Evolutionary conservation across 2,113 vertebrate species (phyloP), one percentile per base, ranked within the genome.

Genomic region (Clupea harengus): DNA sequence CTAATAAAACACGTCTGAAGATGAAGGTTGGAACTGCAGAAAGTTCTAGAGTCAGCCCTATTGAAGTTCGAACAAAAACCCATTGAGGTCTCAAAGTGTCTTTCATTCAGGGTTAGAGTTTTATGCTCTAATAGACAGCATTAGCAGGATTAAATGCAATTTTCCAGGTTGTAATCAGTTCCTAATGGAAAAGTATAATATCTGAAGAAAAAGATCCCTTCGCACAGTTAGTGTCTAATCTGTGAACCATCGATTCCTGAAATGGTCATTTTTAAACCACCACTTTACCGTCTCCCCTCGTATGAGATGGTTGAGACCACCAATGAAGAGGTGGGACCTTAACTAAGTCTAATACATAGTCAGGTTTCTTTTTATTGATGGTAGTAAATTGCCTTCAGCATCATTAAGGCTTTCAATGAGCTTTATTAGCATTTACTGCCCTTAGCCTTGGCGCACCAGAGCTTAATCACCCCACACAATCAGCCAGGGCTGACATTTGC

Each of bases 101-200:
- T 83, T 83, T 82, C 47, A 39, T 75, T 82, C 81, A 28, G n/a
- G 75, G 47, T 22, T 45, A 60, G 67, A 25, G 9, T 60, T 86
- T 81, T 47, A 49, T 49, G 47, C 83, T 52, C 22, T 45, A 10
- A 20, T 20, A 11, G 75, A n/a, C 20, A 60, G 80, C 46, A 50
- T 81, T 78, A 17, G 44, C 47, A 75, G 13, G 81, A 52, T n/a
- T 81, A 44, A 82, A 44, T 17, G 45, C 67, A 32, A 46, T 72
- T 85, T 88, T 88, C 81, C 82, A 83, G 81, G 13, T 72, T 81
- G 81, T 85, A 85, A 83, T 67, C 84, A 72, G 75, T 85, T 85
- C 32, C 87, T 81, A 52, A 83, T 83, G 52, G 47, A 81, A 45
- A 47, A 60, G 52, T 18, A 82, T 83, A 85, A 82, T 84, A 39